A percentile compares a stretch with the other conserved stretches of the same genome.
phyloP scores from a whole-genome alignment of 1,140 invertebrate genomes.

The Caerostris darwini region DNA sequence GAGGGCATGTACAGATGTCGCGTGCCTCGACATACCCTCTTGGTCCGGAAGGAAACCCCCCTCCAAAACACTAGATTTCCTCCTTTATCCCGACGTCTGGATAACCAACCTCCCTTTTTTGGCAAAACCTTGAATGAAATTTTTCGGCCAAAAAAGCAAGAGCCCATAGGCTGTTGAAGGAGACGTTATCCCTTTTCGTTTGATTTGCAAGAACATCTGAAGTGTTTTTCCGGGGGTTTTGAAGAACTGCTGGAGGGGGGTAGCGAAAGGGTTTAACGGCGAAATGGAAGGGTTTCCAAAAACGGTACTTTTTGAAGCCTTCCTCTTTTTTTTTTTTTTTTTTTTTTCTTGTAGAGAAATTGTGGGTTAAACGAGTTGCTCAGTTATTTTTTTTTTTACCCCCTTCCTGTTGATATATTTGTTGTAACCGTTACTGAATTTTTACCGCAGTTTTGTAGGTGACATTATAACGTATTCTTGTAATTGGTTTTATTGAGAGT shows the following conservation, averaged over 20 bases:
- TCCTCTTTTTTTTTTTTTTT: not conserved
- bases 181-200: not conserved
- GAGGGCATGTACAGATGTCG: slow-evolving; percentile 66
- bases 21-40: slow-evolving; percentile 68
- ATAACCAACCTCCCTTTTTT: not conserved
- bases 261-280: slow-evolving; percentile 24
- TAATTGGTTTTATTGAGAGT: no score
- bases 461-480: no score
- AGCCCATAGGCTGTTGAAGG: not conserved
- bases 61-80: slow-evolving; percentile 76
- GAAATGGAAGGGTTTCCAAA: slow-evolving; percentile 23
- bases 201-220: slow-evolving; percentile 59
- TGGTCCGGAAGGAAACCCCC: slow-evolving; percentile 35
- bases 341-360: not conserved
- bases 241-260: not conserved
- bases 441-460: no score
- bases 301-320: slow-evolving; percentile 3
- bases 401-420: not conserved
- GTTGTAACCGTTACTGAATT: not conserved
- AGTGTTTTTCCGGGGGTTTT: slow-evolving; percentile 56
- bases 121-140: slow-evolving; percentile 70
- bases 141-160: not conserved
- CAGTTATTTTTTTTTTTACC: not conserved
- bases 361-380: slow-evolving; percentile 19
- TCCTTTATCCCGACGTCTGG: slow-evolving; percentile 46